phyloP scores from a whole-genome alignment of 2,797 vertebrate genomes.

The Acestrorhynchus altus region DNA sequence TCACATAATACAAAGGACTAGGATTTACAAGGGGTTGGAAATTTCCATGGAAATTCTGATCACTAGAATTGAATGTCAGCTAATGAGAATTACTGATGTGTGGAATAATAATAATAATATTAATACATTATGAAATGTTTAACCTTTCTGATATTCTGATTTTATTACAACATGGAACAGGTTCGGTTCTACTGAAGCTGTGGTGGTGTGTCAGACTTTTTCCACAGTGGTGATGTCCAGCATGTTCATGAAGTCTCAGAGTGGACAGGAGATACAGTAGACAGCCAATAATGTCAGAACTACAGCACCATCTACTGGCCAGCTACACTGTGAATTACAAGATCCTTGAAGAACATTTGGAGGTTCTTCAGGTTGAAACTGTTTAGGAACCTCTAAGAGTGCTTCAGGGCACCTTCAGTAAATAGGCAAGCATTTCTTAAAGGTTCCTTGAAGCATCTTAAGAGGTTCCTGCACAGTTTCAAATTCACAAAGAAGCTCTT shows the following conservation, averaged over 20 bases:
- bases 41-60: not conserved
- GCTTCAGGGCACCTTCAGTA: no score
- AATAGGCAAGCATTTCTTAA: no score
- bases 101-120: no score
- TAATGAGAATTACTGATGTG: not conserved
- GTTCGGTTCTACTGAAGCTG: not conserved
- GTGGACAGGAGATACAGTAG: not conserved
- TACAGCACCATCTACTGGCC: constrained; percentile 25
- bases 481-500: no score
- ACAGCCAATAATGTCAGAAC: not conserved
- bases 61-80: no score
- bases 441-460: no score
- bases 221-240: not conserved
- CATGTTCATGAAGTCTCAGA: not conserved
- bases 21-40: not conserved
- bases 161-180: no score
- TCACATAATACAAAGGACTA: no score
- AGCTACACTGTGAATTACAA: not conserved
- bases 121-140: no score
- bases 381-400: no score
- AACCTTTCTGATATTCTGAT: not conserved
- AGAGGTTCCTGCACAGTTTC: no score
- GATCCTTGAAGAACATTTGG: not conserved
- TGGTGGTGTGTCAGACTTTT: not conserved
- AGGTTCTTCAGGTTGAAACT: no score